Evolutionary conservation across 2,888 invertebrate genomes (phyloP).

Genomic region (Timema podura): DNA sequence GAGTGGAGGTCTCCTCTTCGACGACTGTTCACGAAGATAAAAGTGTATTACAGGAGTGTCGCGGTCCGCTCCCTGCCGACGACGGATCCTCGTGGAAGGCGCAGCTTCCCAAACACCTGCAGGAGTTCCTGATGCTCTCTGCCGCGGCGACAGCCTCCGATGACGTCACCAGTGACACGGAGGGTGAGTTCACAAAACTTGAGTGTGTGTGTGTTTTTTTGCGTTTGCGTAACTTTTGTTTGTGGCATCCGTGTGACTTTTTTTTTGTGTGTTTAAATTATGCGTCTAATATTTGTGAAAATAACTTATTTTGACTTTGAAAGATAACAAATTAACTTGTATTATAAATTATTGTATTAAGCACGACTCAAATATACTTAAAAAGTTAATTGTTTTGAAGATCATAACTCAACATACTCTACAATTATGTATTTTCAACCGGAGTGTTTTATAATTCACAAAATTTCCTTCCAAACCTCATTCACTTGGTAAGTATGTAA

Average conservation of each 20-base stretch:
- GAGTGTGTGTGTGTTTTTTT: background rate
- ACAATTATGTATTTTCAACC: too few species aligned
- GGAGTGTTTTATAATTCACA: too few species aligned
- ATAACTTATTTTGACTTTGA: too few species aligned
- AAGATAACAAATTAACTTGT: too few species aligned
- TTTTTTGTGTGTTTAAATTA: constrained; percentile 20
- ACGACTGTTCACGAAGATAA: constrained; percentile 34
- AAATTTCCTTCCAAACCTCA: too few species aligned
- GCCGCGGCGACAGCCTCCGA: constrained; percentile 47
- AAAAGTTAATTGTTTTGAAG: too few species aligned
- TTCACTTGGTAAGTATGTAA: too few species aligned
- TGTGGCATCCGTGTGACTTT: background rate
- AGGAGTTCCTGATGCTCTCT: constrained; percentile 69
- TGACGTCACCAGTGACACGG: constrained; percentile 35
- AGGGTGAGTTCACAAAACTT: constrained; percentile 14
- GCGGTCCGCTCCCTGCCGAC: constrained; percentile 53
- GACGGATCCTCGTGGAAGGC: constrained; percentile 58
- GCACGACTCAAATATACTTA: too few species aligned
- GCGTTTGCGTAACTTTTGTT: background rate
- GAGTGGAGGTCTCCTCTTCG: too few species aligned
- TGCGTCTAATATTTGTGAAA: too few species aligned
- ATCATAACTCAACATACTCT: too few species aligned
- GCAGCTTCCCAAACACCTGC: constrained; percentile 70
- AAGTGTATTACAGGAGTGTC: constrained; percentile 11
- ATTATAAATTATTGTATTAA: too few species aligned